Evolutionary conservation across 2,888 invertebrate species (phyloP).

Genomic region (Ochropleura plecta): DNA sequence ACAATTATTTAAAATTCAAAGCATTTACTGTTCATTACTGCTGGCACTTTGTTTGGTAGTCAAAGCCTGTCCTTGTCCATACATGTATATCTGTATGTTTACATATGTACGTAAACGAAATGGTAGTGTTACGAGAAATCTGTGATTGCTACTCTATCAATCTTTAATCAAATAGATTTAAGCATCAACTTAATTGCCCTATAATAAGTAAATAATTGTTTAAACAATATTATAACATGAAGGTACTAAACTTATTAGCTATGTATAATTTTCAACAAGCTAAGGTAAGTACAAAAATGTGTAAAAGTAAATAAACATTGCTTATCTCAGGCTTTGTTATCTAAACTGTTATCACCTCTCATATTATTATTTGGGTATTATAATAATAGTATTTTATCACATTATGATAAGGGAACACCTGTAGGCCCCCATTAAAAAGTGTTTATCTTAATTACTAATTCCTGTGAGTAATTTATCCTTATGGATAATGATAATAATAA

Average conservation of each 20-base stretch:
- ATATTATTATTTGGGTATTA: conserved; percentile 48
- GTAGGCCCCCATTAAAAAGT: conserved; percentile 7
- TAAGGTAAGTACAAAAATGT: conserved; percentile 13
- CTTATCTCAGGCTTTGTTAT: conserved; percentile 52
- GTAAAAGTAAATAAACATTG: conserved; percentile 59
- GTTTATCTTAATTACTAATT: conserved; percentile 11
- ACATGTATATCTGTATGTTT: conserved; percentile 40
- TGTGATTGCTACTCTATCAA: neutral
- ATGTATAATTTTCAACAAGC: conserved; percentile 12
- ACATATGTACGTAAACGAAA: conserved; percentile 26
- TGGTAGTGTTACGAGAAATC: conserved; percentile 16
- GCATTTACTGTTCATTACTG: conserved; percentile 12
- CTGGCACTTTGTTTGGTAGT: conserved; percentile 15
- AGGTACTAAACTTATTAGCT: neutral
- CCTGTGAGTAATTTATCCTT: conserved; percentile 3
- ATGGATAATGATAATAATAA: neutral
- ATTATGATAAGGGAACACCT: conserved; percentile 41
- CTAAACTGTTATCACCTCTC: conserved; percentile 50
- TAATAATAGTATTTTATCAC: conserved; percentile 33
- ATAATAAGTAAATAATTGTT: neutral
- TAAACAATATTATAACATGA: neutral
- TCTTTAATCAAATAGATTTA: neutral
- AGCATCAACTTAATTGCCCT: neutral
- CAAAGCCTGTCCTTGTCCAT: conserved; percentile 41
- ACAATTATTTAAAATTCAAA: conserved; percentile 16